phyloP scores from a whole-genome alignment of 2,113 vertebrate genomes.

The Sterrhoptilus dennistouni region DNA sequence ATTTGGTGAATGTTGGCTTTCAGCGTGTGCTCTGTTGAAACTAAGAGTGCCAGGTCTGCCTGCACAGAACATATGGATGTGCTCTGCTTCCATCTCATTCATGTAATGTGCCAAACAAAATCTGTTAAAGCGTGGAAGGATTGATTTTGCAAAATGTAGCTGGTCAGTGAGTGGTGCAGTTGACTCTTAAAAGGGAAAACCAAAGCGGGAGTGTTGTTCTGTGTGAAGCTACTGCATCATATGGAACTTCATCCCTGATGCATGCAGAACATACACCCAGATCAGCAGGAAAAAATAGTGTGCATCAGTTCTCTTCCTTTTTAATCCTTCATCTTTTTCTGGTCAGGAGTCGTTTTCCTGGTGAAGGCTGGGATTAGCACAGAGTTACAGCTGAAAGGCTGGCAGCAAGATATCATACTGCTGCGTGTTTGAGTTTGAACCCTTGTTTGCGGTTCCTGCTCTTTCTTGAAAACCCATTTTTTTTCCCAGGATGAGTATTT shows the following conservation, averaged over 20 bases:
- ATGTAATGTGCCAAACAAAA: slow-evolving; percentile 22
- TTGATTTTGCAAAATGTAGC: not conserved
- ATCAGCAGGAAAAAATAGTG: not conserved
- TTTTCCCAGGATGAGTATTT: not conserved
- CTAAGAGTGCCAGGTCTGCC: slow-evolving; percentile 50
- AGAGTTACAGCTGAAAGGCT: not conserved
- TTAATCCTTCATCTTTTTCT: not conserved
- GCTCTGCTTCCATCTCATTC: slow-evolving; percentile 14
- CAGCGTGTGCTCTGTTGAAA: slow-evolving; percentile 49
- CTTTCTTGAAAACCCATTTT: not conserved
- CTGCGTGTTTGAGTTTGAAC: not conserved
- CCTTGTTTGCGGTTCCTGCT: not conserved
- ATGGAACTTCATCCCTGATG: not conserved
- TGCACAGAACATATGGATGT: slow-evolving; percentile 6
- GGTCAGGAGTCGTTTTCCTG: not conserved
- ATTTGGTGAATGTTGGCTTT: slow-evolving; percentile 52
- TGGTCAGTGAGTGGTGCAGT: not conserved
- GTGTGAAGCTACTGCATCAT: not conserved
- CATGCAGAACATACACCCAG: not conserved
- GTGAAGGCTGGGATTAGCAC: not conserved
- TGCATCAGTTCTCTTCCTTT: not conserved
- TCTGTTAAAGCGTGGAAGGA: not conserved
- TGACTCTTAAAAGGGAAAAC: not conserved
- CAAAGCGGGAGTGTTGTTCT: not conserved
- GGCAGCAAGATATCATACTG: not conserved